Base-by-base conservation (phyloP, 2,888 invertebrate species). In the Oasisia sp. region DNA sequence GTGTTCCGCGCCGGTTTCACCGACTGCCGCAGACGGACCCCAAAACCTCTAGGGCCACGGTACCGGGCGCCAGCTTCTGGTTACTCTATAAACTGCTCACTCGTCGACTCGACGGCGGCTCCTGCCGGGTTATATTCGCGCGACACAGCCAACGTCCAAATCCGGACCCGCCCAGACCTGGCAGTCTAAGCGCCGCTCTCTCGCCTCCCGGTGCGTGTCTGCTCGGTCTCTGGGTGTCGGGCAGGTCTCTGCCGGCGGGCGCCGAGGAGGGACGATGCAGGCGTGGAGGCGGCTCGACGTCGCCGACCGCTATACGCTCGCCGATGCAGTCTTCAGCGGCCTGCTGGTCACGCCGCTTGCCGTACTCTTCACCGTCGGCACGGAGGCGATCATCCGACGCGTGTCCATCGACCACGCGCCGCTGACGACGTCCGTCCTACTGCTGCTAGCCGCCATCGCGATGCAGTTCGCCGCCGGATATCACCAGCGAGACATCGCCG, bases 281-380 rank as follows among this genome's bases (percentile, higher is more conserved):
- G 74, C 27, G 74, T 74, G 74, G 74, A 74, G 19, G 74, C 74
- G 27, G 74, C 74, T 74, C 7, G 74, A 74, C n/a, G n/a, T 74
- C 74, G 74, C 27, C n/a, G 74, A 27, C 74, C 74, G 74, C 74
- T 74, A 74, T 27, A 19, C 91, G 9, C 27, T 93, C 32, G 45
- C 93, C n/a, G 93, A 93, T 91, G 89, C 74, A 4, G 14, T 92
- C 56, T 91, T 93, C 89, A 93, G 93, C 92, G 93, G 92, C 92
- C 92, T 93, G 90, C 91, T 93, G 91, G 91, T 93, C 90, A 93
- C 93, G 27, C 93, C 93, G 14, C 93, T 93, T 5, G 93, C 93
- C 11, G 91, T 93, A 19, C 92, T 92, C 32, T 93, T 91, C 91
- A 93, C 93, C 92, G 90, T 91, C 58, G 93, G 93, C 14, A 92